Percentiles rank a stretch among this genome's conserved stretches.
These are phyloP conservation scores for Selene dorsalis DNA, from an alignment of 2,797 vertebrate genomes.

Conservation along the genomic window DNA sequence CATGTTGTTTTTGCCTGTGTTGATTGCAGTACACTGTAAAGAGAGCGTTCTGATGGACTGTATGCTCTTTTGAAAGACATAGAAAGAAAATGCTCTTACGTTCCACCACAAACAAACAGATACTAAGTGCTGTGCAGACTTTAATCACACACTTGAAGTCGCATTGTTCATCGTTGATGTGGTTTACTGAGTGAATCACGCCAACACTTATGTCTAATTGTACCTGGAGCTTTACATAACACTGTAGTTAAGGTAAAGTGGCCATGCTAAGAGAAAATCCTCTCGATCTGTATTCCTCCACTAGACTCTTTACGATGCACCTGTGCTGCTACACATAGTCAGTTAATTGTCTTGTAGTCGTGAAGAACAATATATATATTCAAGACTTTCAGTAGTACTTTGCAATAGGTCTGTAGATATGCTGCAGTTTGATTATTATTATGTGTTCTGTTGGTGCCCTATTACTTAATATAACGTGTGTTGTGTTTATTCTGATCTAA, in stretches of 20 bases:
- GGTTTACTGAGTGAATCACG: neutral
- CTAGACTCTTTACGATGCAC: neutral
- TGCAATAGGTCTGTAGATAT: neutral
- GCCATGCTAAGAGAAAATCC: neutral
- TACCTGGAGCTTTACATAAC: neutral
- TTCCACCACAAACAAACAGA: neutral
- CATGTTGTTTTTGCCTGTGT: neutral
- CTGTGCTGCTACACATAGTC: neutral
- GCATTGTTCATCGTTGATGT: neutral
- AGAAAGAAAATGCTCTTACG: neutral
- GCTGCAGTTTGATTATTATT: neutral
- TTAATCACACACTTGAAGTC: neutral
- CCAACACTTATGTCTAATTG: neutral
- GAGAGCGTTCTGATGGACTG: neutral
- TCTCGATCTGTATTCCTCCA: neutral
- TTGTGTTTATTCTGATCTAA: no score
- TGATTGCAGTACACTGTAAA: neutral
- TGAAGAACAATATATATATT: neutral
- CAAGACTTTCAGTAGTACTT: neutral
- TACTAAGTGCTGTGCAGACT: neutral
- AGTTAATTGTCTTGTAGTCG: neutral
- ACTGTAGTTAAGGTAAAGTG: neutral
- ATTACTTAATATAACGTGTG: neutral
- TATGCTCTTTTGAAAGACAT: neutral
- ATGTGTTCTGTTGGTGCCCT: neutral